phyloP scores from a whole-genome alignment of 2,113 vertebrate genomes.

The Ochotona princeps region DNA sequence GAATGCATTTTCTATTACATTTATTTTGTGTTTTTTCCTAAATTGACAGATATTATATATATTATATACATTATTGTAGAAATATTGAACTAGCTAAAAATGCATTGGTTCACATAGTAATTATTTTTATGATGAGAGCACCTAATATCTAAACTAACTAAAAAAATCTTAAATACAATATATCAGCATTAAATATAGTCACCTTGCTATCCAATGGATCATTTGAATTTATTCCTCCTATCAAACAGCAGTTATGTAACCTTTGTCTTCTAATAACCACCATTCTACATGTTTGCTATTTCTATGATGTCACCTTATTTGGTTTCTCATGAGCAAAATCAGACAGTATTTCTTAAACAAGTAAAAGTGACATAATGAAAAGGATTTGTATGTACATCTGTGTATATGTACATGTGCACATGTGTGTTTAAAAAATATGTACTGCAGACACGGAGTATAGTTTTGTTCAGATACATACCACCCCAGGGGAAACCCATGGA shows the following conservation, averaged over 20 bases:
- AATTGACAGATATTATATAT: not conserved
- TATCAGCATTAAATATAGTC: not conserved
- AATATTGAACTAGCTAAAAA: not conserved
- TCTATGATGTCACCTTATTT: not conserved
- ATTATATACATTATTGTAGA: not conserved
- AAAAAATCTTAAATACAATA: not conserved
- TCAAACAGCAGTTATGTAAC: not conserved
- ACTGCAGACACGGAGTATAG: not conserved
- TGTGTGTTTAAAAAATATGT: not conserved
- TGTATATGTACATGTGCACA: not conserved
- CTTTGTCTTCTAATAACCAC: not conserved
- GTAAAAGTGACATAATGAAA: not conserved
- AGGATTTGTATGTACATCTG: not conserved
- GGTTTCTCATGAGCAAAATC: not conserved
- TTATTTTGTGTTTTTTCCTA: not conserved
- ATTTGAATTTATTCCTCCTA: not conserved
- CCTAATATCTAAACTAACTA: not conserved
- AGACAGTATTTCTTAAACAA: not conserved
- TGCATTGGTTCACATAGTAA: not conserved
- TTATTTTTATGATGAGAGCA: not conserved
- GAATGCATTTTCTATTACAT: not conserved
- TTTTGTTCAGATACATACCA: not conserved
- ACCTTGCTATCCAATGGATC: not conserved
- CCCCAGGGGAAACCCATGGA: not conserved
- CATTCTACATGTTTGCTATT: too few relatives aligned